Evolutionary conservation across 2,113 vertebrate genomes (phyloP), one percentile per base, ranked within the genome.

Genomic region (Oreochromis spilurus): DNA sequence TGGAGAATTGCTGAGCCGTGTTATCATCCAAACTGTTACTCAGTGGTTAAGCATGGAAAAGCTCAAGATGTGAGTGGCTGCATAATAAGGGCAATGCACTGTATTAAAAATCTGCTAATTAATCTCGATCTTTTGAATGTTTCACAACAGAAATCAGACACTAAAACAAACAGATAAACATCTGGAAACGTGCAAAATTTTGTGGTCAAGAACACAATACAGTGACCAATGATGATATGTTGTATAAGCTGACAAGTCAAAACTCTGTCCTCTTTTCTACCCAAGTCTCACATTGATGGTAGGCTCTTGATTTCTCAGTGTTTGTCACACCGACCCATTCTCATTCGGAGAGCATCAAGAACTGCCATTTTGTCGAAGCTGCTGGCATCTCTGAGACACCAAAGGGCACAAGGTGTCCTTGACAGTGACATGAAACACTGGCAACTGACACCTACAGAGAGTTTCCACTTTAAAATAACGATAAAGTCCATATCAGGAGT

Each of bases 201-300:
- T 17, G 40, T 26, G 1, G 40, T 17, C 14, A 4, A 72, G 0
- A 16, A 45, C 2, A 72, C 21, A 45, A 26, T 9, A 16, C 67
- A 1, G 21, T 45, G 40, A 11, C 40, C 8, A 3, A 4, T 26
- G 14, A 75, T 48, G 67, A 75, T 10, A 72, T 45, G 38, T 45
- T 48, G 24, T 29, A 11, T 29, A 17, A 45, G 16, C 58, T 62
- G 58, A 62, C 67, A 45, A 72, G 13, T 43, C 21, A 45, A 72
- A 13, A 48, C 40, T 12, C 38, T 17, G n/a, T 11, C 8, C 2
- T 29, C 24, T 48, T 75, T 48, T 75, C 38, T 45, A 70, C n/a
- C 40, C 24, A 7, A 75, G 45, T 52, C 19, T 77, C 19, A 31
- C 10, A 31, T 34, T 77, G 26, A 31, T 50, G 16, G 31, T 19